phyloP scores from a whole-genome alignment of 2,888 invertebrate species.

The Aleiodes testaceus region DNA sequence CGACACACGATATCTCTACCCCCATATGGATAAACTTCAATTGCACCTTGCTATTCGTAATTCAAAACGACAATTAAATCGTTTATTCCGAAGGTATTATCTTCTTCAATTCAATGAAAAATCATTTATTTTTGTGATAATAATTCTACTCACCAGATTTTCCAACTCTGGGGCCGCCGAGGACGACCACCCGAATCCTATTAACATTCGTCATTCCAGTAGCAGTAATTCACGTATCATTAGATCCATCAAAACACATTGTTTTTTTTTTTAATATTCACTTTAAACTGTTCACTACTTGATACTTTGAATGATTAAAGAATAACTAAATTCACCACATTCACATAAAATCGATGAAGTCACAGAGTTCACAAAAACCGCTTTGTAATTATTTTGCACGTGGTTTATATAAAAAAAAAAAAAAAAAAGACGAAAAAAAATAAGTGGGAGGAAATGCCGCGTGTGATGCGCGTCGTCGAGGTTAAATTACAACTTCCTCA shows the following conservation, averaged over 20 bases:
- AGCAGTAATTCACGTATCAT: constrained; percentile 58
- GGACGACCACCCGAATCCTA: constrained; percentile 86
- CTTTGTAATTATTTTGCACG: constrained; percentile 54
- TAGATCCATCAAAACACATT: constrained; percentile 53
- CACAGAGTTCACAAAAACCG: constrained; percentile 50
- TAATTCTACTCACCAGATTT: constrained; percentile 81
- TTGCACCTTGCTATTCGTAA: constrained; percentile 17
- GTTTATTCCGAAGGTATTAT: not conserved
- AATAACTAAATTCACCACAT: constrained; percentile 23
- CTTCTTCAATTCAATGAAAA: not conserved
- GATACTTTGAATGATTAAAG: not conserved
- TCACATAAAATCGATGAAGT: constrained; percentile 43
- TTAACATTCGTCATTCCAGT: constrained; percentile 83
- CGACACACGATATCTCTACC: constrained; percentile 26
- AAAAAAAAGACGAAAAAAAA: not conserved
- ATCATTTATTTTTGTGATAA: constrained; percentile 3
- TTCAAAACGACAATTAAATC: constrained; percentile 11
- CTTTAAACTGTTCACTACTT: constrained; percentile 17
- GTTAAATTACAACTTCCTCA: constrained; percentile 53
- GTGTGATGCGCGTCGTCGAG: constrained; percentile 38
- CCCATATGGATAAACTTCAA: constrained; percentile 24
- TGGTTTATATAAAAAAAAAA: not conserved
- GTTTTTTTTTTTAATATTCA: constrained; percentile 20
- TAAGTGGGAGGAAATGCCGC: constrained; percentile 35
- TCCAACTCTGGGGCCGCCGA: constrained; percentile 84